Base-by-base conservation (phyloP, 1,140 invertebrate species). In the Coptotermes formosanus region DNA sequence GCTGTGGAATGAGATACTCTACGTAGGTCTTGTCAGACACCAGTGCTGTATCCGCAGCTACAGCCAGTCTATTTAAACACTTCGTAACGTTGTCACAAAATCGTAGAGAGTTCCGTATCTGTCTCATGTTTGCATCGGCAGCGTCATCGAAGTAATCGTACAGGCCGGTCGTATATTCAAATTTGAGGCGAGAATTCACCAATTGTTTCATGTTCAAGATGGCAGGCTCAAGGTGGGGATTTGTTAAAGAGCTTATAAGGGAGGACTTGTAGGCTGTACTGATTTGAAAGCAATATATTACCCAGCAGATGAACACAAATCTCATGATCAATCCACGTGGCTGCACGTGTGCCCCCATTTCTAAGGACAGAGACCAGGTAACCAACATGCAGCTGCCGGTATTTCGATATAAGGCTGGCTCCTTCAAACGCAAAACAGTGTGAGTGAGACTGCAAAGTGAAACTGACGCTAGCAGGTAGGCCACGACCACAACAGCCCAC, bases 211-310 rank as follows among this genome's bases (percentile, higher is more conserved):
- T 75, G n/a, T 75, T 75, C 9, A 14, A n/a, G 64, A 75, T 75
- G 25, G 64, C 64, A n/a, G 64, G 64, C n/a, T 75, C 64, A 30
- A 75, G n/a, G 7, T 14, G 25, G 64, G 64, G 64, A 30, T 75
- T 75, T 12, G 64, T 75, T 8, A 75, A 14, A n/a, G n/a, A 8
- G n/a, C 64, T 75, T 6, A 75, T 75, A 3, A 75, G 64, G 25
- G 64, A 75, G 64, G 64, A 75, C n/a, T 75, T 75, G n/a, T 75
- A 75, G 64, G 64, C 64, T n/a, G 64, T 75, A 30, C 64, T 75
- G 64, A 75, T 75, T n/a, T 75, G 25, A 1, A 75, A 7, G 64
- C 25, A 75, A 8, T 75, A 30, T 12, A 75, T 75, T 14, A 75
- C n/a, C 64, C 64, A 75, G n/a, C 64, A 75, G 64, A 30, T 11